These are phyloP conservation scores for Nanorana parkeri DNA, from an alignment of 2,113 vertebrate genomes.

Conservation along the genomic window DNA sequence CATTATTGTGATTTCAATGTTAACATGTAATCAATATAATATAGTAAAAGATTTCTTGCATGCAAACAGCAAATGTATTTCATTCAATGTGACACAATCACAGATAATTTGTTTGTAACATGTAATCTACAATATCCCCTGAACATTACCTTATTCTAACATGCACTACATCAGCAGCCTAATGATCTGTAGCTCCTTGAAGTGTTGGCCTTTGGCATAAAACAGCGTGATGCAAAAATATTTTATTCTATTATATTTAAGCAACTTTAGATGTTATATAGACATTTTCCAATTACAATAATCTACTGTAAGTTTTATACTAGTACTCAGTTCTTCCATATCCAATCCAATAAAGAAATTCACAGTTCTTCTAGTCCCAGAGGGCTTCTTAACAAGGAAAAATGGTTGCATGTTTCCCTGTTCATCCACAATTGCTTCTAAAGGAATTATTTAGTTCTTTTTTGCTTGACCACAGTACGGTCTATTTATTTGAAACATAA, in stretches of 20 bases:
- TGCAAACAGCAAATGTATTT: neutral
- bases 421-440: neutral
- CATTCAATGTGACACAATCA: neutral
- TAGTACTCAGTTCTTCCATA: neutral
- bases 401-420: neutral
- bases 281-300: neutral
- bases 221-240: neutral
- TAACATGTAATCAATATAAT: too few relatives aligned
- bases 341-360: neutral
- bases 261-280: neutral
- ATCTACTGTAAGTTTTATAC: neutral
- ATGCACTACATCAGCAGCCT: neutral
- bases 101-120: neutral
- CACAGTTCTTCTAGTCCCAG: constrained; percentile 5
- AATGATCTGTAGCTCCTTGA: neutral
- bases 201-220: neutral
- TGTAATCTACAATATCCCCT: neutral
- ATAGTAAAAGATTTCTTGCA: too few relatives aligned
- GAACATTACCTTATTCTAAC: neutral
- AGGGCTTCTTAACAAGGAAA: neutral
- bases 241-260: neutral
- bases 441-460: constrained; percentile 14
- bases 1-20: too few relatives aligned
- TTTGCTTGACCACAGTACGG: neutral
- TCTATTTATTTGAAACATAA: too few relatives aligned